phyloP scores from a whole-genome alignment of 2,113 vertebrate genomes.

The Festucalex cinctus region DNA sequence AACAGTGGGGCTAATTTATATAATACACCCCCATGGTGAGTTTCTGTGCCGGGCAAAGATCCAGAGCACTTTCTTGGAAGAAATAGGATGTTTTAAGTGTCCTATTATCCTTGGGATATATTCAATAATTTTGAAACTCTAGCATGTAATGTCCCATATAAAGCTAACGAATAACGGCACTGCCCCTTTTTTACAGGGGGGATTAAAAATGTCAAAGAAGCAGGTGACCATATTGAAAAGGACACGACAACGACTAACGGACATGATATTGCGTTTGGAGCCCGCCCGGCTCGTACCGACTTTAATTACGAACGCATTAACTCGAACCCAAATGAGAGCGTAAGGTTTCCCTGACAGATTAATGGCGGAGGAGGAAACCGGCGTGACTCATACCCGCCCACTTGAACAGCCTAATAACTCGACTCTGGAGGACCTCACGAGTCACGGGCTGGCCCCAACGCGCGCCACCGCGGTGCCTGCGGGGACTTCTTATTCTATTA shows the following conservation, averaged over 20 bases:
- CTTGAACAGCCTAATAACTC: constrained; percentile 39
- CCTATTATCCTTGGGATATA: too few relatives aligned
- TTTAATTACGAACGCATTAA: constrained; percentile 52
- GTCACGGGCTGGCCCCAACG: constrained; percentile 3
- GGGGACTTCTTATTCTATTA: constrained; percentile 16
- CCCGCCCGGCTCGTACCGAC: constrained; percentile 26
- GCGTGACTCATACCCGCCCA: constrained; percentile 58
- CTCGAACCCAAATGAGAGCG: constrained; percentile 43
- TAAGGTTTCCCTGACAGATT: constrained; percentile 58
- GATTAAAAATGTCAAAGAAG: constrained; percentile 21
- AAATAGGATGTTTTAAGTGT: neutral
- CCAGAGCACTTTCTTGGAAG: too few relatives aligned
- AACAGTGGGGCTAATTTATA: too few relatives aligned
- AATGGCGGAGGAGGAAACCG: constrained; percentile 53
- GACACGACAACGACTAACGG: constrained; percentile 13
- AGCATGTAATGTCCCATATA: neutral
- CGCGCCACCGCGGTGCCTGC: constrained; percentile 13
- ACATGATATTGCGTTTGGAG: constrained; percentile 18
- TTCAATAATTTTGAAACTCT: neutral
- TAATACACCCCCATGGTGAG: too few relatives aligned
- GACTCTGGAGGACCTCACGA: constrained; percentile 32
- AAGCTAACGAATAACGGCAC: neutral
- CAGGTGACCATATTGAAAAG: neutral
- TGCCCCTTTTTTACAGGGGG: neutral
- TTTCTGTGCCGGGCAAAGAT: too few relatives aligned